Evolutionary conservation across 2,113 vertebrate species (phyloP).

Genomic region (Alligator mississippiensis): DNA sequence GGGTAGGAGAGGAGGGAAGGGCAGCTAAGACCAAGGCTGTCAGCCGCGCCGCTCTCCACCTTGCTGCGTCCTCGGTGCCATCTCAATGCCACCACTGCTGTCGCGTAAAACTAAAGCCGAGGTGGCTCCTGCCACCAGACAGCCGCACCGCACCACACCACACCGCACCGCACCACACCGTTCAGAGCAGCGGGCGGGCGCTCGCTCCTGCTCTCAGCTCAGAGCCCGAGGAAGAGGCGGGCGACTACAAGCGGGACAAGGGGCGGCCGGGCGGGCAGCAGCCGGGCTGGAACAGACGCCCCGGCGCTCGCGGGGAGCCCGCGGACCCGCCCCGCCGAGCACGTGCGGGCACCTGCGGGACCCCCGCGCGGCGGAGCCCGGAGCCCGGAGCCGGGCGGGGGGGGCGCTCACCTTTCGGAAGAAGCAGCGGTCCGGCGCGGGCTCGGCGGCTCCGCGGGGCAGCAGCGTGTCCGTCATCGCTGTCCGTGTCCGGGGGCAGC

Average conservation of each 20-base stretch:
- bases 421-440: constrained; percentile 72
- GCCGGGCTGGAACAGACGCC: not conserved
- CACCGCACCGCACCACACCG: no score
- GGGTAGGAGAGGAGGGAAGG: not conserved
- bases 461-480: constrained; percentile 77
- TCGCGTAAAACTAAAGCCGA: not conserved
- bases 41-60: not conserved
- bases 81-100: not conserved
- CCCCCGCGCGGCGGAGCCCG: no score
- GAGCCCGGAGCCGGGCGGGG: not conserved
- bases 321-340: not conserved
- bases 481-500: not conserved
- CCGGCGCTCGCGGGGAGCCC: not conserved
- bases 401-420: constrained; percentile 79
- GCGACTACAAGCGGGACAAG: no score
- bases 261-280: not conserved
- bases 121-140: not conserved
- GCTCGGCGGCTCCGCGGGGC: constrained; percentile 53
- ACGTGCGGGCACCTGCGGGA: rapidly evolving
- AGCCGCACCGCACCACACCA: not conserved
- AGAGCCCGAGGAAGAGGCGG: no score
- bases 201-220: no score
- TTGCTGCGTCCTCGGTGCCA: not conserved
- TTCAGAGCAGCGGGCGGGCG: no score
- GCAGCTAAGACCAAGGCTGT: not conserved